Conservation (phyloP, 2,113 vertebrate species). For the Antigone vipio region DNA sequence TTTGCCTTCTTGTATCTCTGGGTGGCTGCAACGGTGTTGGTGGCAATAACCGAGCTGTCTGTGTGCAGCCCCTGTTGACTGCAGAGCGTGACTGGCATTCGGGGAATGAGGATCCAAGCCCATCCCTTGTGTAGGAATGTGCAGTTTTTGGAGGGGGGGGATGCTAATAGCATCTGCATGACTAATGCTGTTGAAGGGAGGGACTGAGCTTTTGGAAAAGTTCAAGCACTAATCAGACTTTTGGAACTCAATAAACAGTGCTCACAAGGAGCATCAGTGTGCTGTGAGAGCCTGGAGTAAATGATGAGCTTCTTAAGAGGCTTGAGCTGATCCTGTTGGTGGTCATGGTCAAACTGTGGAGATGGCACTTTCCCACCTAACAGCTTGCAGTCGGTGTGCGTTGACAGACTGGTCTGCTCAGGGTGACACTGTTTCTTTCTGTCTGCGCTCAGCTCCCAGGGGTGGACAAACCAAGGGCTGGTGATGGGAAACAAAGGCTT, state of each 20-base stretch:
- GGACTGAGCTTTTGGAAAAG: neutral
- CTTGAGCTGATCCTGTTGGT: neutral
- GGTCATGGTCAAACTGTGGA: neutral
- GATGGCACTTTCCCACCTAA: neutral
- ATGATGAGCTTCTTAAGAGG: neutral
- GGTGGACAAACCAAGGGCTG: neutral
- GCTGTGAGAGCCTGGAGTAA: neutral
- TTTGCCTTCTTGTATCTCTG: neutral
- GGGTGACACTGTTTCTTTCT: neutral
- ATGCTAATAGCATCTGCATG: neutral
- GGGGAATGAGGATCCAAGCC: neutral
- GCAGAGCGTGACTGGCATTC: neutral
- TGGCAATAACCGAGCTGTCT: neutral
- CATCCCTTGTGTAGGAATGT: neutral
- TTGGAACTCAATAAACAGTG: neutral
- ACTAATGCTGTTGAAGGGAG: neutral
- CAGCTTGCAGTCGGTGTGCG: fast-evolving
- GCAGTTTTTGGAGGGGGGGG: neutral
- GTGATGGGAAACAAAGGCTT: neutral
- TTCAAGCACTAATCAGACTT: neutral
- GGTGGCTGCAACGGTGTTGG: neutral
- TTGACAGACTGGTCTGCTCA: neutral
- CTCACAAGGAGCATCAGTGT: neutral
- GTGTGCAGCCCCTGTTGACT: neutral
- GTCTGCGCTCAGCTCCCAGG: neutral